Conservation (phyloP, 2,888 invertebrate genomes). For the Melolontha melolontha region DNA sequence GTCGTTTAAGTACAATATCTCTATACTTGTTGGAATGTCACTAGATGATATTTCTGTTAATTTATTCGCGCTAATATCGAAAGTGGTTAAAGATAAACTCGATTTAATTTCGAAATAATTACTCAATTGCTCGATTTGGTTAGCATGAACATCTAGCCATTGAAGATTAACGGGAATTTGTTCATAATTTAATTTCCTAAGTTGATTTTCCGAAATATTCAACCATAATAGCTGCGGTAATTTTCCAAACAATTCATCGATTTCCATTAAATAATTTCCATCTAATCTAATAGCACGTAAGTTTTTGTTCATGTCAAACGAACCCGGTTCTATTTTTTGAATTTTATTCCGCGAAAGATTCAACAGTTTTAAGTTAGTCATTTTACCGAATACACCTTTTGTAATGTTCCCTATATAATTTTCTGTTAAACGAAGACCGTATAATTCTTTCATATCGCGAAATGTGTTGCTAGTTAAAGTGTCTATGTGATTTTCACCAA, state of each 20-base stretch:
- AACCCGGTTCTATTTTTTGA: slow-evolving; percentile 80
- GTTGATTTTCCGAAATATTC: slow-evolving; percentile 86
- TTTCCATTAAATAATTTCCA: slow-evolving; percentile 83
- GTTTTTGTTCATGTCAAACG: slow-evolving; percentile 82
- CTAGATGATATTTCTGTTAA: slow-evolving; percentile 85
- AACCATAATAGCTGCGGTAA: slow-evolving; percentile 86
- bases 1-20: slow-evolving; percentile 82
- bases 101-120: slow-evolving; percentile 89
- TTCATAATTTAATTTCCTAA: slow-evolving; percentile 87
- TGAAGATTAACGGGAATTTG: slow-evolving; percentile 86
- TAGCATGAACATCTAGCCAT: slow-evolving; percentile 88
- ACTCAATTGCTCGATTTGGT: slow-evolving; percentile 84
- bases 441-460: slow-evolving; percentile 82
- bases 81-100: slow-evolving; percentile 80
- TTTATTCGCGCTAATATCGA: slow-evolving; percentile 86
- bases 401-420: slow-evolving; percentile 85
- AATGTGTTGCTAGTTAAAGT: slow-evolving; percentile 84
- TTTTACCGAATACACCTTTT: slow-evolving; percentile 83
- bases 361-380: slow-evolving; percentile 82
- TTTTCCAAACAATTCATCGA: slow-evolving; percentile 83
- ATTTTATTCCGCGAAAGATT: slow-evolving; percentile 88
- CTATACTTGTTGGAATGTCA: slow-evolving; percentile 86
- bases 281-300: slow-evolving; percentile 85
- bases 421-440: slow-evolving; percentile 84
- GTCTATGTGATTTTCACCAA: slow-evolving; percentile 87